Evolutionary conservation across 1,140 invertebrate genomes (phyloP).

Genomic region (Bombus soroeensis): DNA sequence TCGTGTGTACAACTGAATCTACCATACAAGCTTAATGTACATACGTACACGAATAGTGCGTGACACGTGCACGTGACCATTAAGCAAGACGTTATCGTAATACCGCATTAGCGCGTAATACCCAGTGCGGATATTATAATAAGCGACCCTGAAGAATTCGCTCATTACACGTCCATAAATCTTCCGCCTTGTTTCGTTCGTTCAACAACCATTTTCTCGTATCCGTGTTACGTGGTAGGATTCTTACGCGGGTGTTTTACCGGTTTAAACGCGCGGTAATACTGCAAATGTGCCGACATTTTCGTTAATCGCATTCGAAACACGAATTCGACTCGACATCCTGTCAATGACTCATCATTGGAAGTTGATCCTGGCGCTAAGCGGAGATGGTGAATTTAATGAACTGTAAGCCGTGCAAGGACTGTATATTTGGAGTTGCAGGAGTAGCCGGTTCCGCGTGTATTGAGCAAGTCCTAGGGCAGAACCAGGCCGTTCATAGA

Average conservation of each 20-base stretch:
- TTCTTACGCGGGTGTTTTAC: too few relatives aligned
- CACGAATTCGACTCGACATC: not conserved
- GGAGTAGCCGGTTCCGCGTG: not conserved
- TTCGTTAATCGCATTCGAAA: not conserved
- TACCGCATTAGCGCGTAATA: slow-evolving; percentile 44
- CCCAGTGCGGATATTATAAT: slow-evolving; percentile 62
- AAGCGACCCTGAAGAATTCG: slow-evolving; percentile 52
- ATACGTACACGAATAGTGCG: too few relatives aligned
- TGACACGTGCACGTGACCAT: slow-evolving; percentile 42
- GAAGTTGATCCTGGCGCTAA: not conserved
- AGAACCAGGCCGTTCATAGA: not conserved
- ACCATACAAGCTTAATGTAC: not conserved
- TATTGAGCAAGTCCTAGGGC: not conserved
- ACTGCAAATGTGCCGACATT: rapidly evolving
- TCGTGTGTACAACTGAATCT: not conserved
- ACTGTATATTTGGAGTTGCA: not conserved
- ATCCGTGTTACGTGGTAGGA: not conserved
- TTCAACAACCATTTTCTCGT: not conserved
- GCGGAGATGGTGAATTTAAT: not conserved
- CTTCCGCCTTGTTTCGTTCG: not conserved
- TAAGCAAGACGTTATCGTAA: slow-evolving; percentile 61
- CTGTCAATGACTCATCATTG: not conserved
- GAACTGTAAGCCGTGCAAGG: not conserved
- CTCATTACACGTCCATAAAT: slow-evolving; percentile 49
- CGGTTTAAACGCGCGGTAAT: too few relatives aligned